Conservation (phyloP, 2,888 invertebrate genomes). For the Drosophila neonasuta region DNA sequence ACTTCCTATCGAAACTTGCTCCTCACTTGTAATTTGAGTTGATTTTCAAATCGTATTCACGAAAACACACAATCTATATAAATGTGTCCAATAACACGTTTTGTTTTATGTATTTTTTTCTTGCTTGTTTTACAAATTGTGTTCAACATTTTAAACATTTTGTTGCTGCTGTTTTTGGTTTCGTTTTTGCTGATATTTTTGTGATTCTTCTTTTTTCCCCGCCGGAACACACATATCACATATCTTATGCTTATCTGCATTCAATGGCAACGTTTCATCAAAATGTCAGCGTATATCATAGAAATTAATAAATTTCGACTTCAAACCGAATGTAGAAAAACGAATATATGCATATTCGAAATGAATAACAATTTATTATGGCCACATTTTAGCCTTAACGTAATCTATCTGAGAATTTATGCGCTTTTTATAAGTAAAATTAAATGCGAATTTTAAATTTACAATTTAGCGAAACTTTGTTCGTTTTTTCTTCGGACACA, state of each 20-base stretch:
- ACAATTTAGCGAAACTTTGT: neutral
- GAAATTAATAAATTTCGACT: constrained; percentile 72
- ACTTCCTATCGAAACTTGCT: constrained; percentile 38
- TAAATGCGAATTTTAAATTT: neutral
- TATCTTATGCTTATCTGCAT: constrained; percentile 72
- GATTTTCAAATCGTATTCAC: constrained; percentile 35
- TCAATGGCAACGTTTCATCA: constrained; percentile 77
- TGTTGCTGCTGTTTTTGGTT: constrained; percentile 34
- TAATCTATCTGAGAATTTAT: constrained; percentile 34
- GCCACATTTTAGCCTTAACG: constrained; percentile 36
- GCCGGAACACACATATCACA: constrained; percentile 45
- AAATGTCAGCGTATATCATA: constrained; percentile 75
- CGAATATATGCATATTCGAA: constrained; percentile 21
- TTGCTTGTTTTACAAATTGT: constrained; percentile 37
- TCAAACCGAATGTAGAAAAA: constrained; percentile 27
- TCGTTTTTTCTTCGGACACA: neutral
- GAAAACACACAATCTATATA: constrained; percentile 11
- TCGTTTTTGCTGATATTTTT: constrained; percentile 37
- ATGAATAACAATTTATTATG: constrained; percentile 50
- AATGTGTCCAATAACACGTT: constrained; percentile 45
- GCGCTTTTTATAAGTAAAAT: constrained; percentile 6
- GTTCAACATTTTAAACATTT: constrained; percentile 22
- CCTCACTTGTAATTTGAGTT: constrained; percentile 45
- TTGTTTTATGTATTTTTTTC: constrained; percentile 23
- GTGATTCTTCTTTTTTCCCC: constrained; percentile 24